Evolutionary conservation across 2,888 invertebrate genomes (phyloP).

Genomic region (Notodonta dromedarius): DNA sequence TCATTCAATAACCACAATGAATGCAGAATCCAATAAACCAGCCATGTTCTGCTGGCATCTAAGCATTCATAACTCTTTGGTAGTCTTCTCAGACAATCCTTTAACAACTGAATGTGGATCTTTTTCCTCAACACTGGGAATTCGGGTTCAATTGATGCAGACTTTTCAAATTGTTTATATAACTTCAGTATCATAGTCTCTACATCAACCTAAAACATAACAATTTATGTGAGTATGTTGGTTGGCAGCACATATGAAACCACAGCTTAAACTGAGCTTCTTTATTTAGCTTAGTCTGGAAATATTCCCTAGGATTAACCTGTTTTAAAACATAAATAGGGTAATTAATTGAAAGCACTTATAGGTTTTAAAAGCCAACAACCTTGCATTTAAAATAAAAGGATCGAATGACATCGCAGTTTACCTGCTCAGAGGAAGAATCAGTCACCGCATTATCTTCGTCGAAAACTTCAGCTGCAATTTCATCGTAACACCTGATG

Average conservation of each 20-base stretch:
- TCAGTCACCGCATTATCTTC: conserved; percentile 82
- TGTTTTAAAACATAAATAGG: too few relatives aligned
- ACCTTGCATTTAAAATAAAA: too few relatives aligned
- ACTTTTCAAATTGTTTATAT: conserved; percentile 71
- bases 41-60: conserved; percentile 98
- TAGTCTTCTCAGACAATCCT: conserved; percentile 87
- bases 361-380: too few relatives aligned
- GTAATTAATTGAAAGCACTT: too few relatives aligned
- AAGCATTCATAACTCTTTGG: conserved; percentile 91
- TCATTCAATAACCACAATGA: conserved; percentile 88
- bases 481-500: conserved; percentile 66
- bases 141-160: conserved; percentile 77
- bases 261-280: too few relatives aligned
- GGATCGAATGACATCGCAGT: neutral
- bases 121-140: conserved; percentile 85
- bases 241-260: too few relatives aligned
- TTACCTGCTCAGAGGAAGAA: conserved; percentile 74
- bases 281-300: too few relatives aligned
- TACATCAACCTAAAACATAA: conserved; percentile 62
- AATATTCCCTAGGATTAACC: too few relatives aligned
- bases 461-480: conserved; percentile 76
- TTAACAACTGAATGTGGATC: conserved; percentile 87
- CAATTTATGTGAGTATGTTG: too few relatives aligned
- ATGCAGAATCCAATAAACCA: conserved; percentile 98
- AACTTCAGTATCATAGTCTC: conserved; percentile 66